Conservation (phyloP, 1,140 invertebrate genomes). For the Drosophila repletoides region DNA sequence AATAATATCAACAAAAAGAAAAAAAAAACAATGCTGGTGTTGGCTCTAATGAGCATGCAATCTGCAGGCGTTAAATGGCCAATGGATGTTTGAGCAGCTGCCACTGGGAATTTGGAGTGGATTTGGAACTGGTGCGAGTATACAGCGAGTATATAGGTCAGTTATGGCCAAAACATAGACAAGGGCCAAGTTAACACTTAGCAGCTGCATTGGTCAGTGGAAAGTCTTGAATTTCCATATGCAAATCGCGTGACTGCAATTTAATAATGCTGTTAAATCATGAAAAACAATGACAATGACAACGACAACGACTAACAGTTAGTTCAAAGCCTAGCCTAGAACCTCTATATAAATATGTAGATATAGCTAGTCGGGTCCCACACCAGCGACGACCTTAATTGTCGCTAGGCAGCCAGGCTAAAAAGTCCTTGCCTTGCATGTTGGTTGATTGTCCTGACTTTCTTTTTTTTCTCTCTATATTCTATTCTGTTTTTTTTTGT, state of each 20-base stretch:
- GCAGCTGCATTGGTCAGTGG: conserved; percentile 7
- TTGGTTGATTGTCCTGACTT: conserved; percentile 41
- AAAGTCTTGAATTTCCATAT: conserved; percentile 13
- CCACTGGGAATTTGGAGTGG: conserved; percentile 39
- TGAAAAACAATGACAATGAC: conserved; percentile 60
- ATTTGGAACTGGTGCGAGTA: background rate
- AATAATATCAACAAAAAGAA: conserved; percentile 16
- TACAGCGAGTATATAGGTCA: conserved; percentile 13
- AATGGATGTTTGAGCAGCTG: conserved; percentile 63
- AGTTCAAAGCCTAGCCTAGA: too few species aligned
- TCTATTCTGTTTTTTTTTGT: background rate
- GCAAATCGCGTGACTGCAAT: conserved; percentile 55
- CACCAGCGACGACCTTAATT: conserved; percentile 73
- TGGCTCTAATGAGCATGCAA: conserved; percentile 28
- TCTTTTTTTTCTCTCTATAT: background rate
- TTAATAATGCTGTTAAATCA: conserved; percentile 71
- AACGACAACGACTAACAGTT: conserved; percentile 27
- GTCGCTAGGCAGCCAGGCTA: conserved; percentile 50
- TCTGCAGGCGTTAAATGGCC: conserved; percentile 35
- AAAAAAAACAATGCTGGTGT: conserved; percentile 31
- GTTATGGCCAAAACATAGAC: conserved; percentile 42
- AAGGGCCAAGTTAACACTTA: conserved; percentile 54
- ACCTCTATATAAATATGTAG: too few species aligned
- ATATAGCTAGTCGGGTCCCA: too few species aligned
- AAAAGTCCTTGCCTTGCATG: conserved; percentile 59